Conservation (phyloP, 2,797 vertebrate species). For the Odontamblyopus lacepedii region DNA sequence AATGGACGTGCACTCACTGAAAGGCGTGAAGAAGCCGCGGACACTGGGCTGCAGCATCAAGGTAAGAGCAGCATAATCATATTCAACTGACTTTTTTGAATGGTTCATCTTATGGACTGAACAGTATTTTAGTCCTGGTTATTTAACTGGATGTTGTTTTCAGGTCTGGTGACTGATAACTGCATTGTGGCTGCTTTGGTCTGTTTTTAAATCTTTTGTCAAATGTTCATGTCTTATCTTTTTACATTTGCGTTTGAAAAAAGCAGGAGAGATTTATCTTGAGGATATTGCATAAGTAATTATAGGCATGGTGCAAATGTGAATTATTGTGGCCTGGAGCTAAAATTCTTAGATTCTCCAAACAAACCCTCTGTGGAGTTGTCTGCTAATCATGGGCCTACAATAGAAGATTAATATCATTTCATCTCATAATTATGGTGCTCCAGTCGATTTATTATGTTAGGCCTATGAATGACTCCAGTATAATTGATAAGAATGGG, state of each 20-base stretch:
- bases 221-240: background rate
- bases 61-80: conserved; percentile 49
- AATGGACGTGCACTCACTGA: conserved; percentile 59
- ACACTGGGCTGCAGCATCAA: conserved; percentile 67
- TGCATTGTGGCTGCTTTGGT: background rate
- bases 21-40: conserved; percentile 48
- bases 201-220: background rate
- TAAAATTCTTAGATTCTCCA: conserved; percentile 10
- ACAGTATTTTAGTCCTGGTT: background rate
- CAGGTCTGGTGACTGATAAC: background rate
- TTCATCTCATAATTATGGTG: conserved; percentile 2
- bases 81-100: too few species aligned
- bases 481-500: background rate
- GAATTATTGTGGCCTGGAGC: background rate
- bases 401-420: background rate
- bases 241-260: background rate
- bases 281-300: background rate
- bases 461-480: background rate
- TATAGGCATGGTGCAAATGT: background rate
- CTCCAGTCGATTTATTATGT: background rate
- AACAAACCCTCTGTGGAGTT: background rate
- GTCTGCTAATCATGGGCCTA: background rate
- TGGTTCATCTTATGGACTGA: too few species aligned
- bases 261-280: background rate
- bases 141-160: background rate